Percentiles rank a stretch among this genome's conserved stretches.
Conservation (phyloP, 2,888 invertebrate genomes). For the Nephrotoma guestfalica region DNA sequence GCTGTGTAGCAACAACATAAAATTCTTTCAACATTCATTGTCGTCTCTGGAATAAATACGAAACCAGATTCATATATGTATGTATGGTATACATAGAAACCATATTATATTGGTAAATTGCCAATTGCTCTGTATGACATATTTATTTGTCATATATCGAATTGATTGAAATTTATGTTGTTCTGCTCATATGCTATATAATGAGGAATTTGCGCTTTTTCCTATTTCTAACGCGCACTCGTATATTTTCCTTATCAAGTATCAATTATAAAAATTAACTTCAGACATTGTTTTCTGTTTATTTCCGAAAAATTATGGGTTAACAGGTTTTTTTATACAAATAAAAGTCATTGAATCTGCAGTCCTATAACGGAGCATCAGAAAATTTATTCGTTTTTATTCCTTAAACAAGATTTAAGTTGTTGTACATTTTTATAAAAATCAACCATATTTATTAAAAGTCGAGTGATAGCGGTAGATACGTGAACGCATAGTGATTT, state of each 20-base stretch:
- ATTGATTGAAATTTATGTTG: not conserved
- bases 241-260: not conserved
- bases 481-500: no score
- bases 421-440: no score
- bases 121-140: not conserved
- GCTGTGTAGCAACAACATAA: no score
- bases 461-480: no score
- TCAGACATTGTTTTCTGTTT: not conserved
- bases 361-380: no score
- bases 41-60: not conserved
- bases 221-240: not conserved
- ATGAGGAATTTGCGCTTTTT: not conserved
- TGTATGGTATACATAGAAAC: not conserved
- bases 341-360: not conserved
- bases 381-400: no score
- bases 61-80: not conserved
- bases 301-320: not conserved
- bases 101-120: not conserved
- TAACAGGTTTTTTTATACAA: not conserved
- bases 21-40: not conserved
- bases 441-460: no score
- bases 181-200: not conserved
- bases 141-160: not conserved
- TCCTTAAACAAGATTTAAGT: no score
- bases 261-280: not conserved